Percentiles rank a stretch among this genome's conserved stretches.
phyloP scores from a whole-genome alignment of 2,113 vertebrate species.

The Pluvianellus socialis region DNA sequence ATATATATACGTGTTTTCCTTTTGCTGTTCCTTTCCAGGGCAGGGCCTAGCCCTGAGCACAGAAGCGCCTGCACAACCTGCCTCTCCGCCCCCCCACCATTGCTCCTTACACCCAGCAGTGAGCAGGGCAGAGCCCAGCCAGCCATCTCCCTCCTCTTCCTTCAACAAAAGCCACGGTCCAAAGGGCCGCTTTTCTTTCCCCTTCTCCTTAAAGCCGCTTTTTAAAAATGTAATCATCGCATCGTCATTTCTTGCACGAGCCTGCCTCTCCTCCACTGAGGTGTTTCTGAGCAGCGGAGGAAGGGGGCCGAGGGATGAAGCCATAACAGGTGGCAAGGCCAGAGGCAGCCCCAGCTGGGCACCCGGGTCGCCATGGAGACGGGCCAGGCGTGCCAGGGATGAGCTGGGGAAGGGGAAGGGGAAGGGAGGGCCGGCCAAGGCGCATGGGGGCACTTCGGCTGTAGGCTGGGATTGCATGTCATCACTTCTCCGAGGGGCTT shows the following conservation, averaged over 20 bases:
- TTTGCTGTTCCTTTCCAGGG: neutral
- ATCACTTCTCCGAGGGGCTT: neutral
- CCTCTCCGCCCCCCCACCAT: neutral
- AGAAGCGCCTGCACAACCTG: neutral
- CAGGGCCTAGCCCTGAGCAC: neutral
- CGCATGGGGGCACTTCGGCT: conserved; percentile 17
- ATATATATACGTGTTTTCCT: neutral
- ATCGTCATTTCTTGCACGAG: neutral
- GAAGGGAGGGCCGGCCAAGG: neutral
- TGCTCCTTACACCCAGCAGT: conserved; percentile 25
- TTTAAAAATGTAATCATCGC: neutral
- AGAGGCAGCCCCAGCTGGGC: conserved; percentile 64
- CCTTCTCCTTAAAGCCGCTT: neutral
- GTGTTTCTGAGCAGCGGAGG: conserved; percentile 45
- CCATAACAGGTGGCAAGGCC: conserved; percentile 79
- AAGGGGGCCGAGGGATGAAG: conserved; percentile 64
- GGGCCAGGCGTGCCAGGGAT: conserved; percentile 70
- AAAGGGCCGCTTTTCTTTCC: neutral
- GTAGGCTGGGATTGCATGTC: neutral
- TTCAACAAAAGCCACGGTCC: neutral
- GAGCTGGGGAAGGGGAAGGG: conserved; percentile 21
- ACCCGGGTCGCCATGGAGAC: conserved; percentile 72
- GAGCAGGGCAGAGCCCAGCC: conserved; percentile 21
- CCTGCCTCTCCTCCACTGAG: neutral
- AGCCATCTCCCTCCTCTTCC: conserved; percentile 4